Percentiles rank a stretch among this genome's conserved stretches.
These are phyloP conservation scores for Chironex yamaguchii DNA, from an alignment of 30 jellyfish, hydroid and myxozoan species.

Conservation along the genomic window DNA sequence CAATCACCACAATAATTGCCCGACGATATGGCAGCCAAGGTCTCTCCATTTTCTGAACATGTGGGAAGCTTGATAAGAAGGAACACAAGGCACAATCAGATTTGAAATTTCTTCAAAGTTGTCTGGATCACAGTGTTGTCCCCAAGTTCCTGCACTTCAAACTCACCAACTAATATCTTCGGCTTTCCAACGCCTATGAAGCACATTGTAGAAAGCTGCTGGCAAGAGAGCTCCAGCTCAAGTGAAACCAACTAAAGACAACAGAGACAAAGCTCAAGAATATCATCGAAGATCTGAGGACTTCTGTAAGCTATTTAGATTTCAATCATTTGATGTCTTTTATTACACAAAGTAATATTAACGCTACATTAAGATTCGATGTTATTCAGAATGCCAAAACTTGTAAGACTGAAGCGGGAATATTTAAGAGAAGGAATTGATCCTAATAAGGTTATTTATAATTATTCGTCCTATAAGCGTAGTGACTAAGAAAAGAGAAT, in stretches of 20 bases:
- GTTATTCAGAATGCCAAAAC: neutral
- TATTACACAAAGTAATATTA: neutral
- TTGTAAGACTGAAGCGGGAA: neutral
- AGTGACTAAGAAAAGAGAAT: neutral
- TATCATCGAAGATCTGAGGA: neutral
- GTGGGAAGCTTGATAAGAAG: neutral
- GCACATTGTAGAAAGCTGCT: neutral
- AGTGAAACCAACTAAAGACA: neutral
- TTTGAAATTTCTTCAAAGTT: neutral
- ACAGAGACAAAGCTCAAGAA: neutral
- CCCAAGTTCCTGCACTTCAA: neutral
- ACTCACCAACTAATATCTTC: neutral
- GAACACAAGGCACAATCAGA: neutral
- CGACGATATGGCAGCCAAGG: neutral
- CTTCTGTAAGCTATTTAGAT: neutral
- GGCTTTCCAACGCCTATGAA: neutral
- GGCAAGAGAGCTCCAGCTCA: neutral
- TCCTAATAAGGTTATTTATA: neutral
- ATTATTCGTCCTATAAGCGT: neutral
- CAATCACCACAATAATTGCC: no score
- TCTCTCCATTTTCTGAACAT: neutral
- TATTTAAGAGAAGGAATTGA: neutral
- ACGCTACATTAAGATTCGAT: neutral
- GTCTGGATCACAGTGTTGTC: neutral
- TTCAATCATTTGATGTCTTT: neutral